Percentiles rank a stretch among this genome's conserved stretches.
Evolutionary conservation across 2,888 invertebrate genomes (phyloP).

Genomic region (Dermolepida albohirtum): DNA sequence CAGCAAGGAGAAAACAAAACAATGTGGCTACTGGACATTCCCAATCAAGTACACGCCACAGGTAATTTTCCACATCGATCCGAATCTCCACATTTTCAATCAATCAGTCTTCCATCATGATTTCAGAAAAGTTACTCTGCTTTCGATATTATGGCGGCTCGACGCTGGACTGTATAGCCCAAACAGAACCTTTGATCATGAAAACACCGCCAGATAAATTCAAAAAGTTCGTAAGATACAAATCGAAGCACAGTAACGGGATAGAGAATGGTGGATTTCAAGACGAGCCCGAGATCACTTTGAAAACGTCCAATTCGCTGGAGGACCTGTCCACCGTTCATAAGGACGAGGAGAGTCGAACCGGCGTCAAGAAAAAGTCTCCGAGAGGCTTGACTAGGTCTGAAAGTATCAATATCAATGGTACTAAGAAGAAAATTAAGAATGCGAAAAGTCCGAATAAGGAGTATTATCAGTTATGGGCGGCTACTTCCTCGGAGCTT

Average conservation of each 20-base stretch:
- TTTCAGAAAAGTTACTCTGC: constrained; percentile 74
- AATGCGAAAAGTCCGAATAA: constrained; percentile 70
- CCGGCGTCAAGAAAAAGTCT: constrained; percentile 63
- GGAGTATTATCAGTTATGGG: constrained; percentile 79
- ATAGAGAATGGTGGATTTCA: constrained; percentile 64
- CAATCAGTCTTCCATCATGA: constrained; percentile 56
- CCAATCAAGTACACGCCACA: constrained; percentile 71
- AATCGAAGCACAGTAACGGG: constrained; percentile 63
- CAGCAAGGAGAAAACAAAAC: constrained; percentile 71
- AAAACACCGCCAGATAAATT: constrained; percentile 70
- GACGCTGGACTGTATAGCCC: constrained; percentile 73
- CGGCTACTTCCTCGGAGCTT: constrained; percentile 64
- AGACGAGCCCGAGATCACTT: constrained; percentile 55
- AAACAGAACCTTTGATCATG: constrained; percentile 73
- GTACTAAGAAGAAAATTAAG: constrained; percentile 76
- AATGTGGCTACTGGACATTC: constrained; percentile 80
- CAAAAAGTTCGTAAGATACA: constrained; percentile 67
- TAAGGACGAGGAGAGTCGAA: constrained; percentile 49
- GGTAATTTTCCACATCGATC: constrained; percentile 49
- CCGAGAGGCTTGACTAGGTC: constrained; percentile 58
- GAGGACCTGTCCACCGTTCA: constrained; percentile 58
- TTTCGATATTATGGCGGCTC: constrained; percentile 78
- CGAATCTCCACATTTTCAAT: constrained; percentile 35
- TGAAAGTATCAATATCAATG: constrained; percentile 69
- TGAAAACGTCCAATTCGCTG: constrained; percentile 59